Evolutionary conservation across 1,140 invertebrate species (phyloP), one percentile per base, ranked within the genome.

Genomic region (Euwallacea similis): DNA sequence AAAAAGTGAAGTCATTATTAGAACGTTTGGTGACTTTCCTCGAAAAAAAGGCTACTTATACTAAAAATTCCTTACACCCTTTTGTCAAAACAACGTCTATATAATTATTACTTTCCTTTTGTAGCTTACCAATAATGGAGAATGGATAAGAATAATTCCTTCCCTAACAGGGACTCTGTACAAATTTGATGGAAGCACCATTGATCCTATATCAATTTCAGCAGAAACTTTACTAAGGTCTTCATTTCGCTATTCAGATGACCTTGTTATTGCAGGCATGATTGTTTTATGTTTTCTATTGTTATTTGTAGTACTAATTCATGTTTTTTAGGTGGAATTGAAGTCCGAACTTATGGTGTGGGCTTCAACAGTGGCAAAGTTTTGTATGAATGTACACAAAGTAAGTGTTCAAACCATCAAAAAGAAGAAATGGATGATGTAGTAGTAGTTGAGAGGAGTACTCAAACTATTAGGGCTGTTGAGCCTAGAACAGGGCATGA

Each of bases 81-180:
- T 33, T 4, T 33, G 21, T 33, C 21, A 33, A 33, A 33, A 33
- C n/a, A 33, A 1, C 4, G 21, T 33, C 21, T 10, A 50, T 50
- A 11, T 50, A 50, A 10, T 2, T 50, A 11, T 10, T 13, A 50
- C 6, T 50, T 50, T 50, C 13, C 46, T 11, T 50, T 58, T 84
- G 64, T 72, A 96, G 92, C 82, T 97, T 11, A 92, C 88, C 56
- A 91, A 91, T 70, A 90, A 93, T 84, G 95, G 94, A 0, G 89
- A 95, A 79, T 91, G 88, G 84, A 88, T 95, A 44, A 87, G 92
- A 73, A 86, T 98, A 75, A 95, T 98, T 78, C 96, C 96, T 43
- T 96, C 96, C 0, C 82, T 98, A 7, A 92, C 89, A 81, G 96
- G 96, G 8, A 88, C 89, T 13, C 84, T 98, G 7, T 98, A 96